Conservation (phyloP, 2,113 vertebrate genomes). For the Stictonetta naevosa region DNA sequence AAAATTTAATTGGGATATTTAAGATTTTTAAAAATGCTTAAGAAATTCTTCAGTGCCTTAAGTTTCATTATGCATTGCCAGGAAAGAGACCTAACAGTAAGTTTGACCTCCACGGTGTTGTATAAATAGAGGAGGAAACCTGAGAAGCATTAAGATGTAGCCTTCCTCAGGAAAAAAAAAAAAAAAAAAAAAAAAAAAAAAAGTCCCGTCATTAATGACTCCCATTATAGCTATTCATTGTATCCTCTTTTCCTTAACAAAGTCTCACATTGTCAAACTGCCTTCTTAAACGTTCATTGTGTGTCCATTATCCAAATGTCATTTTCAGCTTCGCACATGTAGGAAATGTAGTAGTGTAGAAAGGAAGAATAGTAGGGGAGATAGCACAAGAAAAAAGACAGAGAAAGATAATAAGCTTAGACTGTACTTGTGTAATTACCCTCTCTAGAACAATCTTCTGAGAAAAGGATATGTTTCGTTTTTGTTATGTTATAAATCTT, state of each 20-base stretch:
- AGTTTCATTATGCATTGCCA: slow-evolving; percentile 13
- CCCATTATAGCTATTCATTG: slow-evolving; percentile 79
- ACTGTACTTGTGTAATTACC: slow-evolving; percentile 78
- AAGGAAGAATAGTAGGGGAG: slow-evolving; percentile 56
- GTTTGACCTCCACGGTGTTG: slow-evolving; percentile 65
- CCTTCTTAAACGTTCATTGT: slow-evolving; percentile 76
- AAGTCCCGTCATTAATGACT: slow-evolving; percentile 75
- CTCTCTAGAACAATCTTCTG: slow-evolving; percentile 67
- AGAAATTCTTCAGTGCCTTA: neutral
- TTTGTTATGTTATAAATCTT: slow-evolving; percentile 71
- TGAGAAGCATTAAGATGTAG: slow-evolving; percentile 66
- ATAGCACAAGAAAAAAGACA: neutral
- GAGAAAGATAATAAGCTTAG: slow-evolving; percentile 74
- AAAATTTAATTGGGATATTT: neutral
- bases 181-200: neutral
- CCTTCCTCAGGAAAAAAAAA: slow-evolving; percentile 40
- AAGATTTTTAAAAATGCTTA: neutral
- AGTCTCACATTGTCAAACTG: slow-evolving; percentile 78
- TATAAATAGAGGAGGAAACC: slow-evolving; percentile 77
- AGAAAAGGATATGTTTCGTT: slow-evolving; percentile 75
- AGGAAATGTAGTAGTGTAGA: slow-evolving; percentile 76
- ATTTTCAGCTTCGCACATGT: slow-evolving; percentile 81
- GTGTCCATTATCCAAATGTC: slow-evolving; percentile 83
- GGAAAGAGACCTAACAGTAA: slow-evolving; percentile 56
- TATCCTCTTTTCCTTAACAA: slow-evolving; percentile 78